These are phyloP conservation scores for Tenthredo amoena DNA, from an alignment of 2,888 invertebrate genomes.

Conservation along the genomic window DNA sequence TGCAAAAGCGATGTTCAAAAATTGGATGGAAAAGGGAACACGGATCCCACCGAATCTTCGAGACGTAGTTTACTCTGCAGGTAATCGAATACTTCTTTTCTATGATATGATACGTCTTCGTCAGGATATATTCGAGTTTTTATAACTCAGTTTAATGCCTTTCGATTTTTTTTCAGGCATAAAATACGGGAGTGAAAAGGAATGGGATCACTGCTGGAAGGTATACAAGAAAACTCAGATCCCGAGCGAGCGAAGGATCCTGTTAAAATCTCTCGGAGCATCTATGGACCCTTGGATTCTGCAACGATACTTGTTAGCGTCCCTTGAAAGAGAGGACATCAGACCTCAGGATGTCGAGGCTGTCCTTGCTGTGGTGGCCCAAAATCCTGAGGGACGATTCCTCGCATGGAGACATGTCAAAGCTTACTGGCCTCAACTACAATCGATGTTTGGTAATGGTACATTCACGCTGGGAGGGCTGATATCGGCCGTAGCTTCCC, in stretches of 20 bases:
- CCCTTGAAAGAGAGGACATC: constrained; percentile 85
- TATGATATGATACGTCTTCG: neutral
- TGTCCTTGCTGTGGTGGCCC: constrained; percentile 86
- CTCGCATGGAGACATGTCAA: constrained; percentile 87
- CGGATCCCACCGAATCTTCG: constrained; percentile 88
- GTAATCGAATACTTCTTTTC: constrained; percentile 65
- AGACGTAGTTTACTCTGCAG: constrained; percentile 83
- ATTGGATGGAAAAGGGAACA: constrained; percentile 85
- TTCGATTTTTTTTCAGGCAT: constrained; percentile 80
- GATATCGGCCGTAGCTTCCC: constrained; percentile 83
- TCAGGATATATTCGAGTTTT: neutral
- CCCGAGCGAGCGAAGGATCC: constrained; percentile 86
- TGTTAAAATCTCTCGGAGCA: constrained; percentile 86
- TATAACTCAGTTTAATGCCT: no score
- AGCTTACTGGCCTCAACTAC: constrained; percentile 85
- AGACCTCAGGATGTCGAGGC: constrained; percentile 85
- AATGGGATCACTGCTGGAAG: constrained; percentile 90
- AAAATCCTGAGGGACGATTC: constrained; percentile 86
- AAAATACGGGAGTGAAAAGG: constrained; percentile 84
- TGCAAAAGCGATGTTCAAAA: constrained; percentile 85
- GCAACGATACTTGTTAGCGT: constrained; percentile 88
- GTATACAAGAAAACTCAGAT: constrained; percentile 84
- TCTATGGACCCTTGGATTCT: constrained; percentile 90
- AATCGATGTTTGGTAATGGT: constrained; percentile 83
- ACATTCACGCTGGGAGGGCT: constrained; percentile 83